Conservation (phyloP, 2,797 vertebrate species). For the Octomys mimax region DNA sequence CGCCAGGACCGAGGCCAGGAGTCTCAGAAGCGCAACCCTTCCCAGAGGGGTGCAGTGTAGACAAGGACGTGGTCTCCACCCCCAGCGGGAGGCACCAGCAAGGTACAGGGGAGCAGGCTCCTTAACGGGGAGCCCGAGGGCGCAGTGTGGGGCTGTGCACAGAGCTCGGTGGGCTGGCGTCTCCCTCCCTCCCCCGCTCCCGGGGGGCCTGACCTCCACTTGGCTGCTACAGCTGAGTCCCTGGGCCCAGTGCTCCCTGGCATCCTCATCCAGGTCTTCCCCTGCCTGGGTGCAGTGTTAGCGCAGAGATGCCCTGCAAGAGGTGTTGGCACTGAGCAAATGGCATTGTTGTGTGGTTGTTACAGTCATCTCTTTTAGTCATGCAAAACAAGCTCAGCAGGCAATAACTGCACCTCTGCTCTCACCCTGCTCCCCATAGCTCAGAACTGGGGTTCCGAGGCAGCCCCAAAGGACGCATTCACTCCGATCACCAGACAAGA, state of each 20-base stretch:
- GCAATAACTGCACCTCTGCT: no score
- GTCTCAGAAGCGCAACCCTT: rapidly evolving
- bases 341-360: not conserved
- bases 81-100: not conserved
- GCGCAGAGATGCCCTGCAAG: rapidly evolving
- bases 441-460: no score
- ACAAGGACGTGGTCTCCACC: rapidly evolving
- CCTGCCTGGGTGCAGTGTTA: not conserved
- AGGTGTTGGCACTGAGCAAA: rapidly evolving
- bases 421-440: no score
- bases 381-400: no score
- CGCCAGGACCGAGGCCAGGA: not conserved
- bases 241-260: not conserved
- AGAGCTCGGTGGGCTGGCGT: rapidly evolving
- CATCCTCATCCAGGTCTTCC: rapidly evolving
- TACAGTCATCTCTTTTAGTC: no score
- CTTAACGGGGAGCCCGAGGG: not conserved
- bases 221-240: not conserved
- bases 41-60: rapidly evolving
- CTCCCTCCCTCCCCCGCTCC: not conserved
- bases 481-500: not conserved
- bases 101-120: rapidly evolving
- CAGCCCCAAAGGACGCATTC: no score
- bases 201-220: not conserved
- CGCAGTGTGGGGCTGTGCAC: rapidly evolving